Evolutionary conservation across 1,140 invertebrate species (phyloP), one percentile per base, ranked within the genome.

Genomic region (Drosophila erecta): DNA sequence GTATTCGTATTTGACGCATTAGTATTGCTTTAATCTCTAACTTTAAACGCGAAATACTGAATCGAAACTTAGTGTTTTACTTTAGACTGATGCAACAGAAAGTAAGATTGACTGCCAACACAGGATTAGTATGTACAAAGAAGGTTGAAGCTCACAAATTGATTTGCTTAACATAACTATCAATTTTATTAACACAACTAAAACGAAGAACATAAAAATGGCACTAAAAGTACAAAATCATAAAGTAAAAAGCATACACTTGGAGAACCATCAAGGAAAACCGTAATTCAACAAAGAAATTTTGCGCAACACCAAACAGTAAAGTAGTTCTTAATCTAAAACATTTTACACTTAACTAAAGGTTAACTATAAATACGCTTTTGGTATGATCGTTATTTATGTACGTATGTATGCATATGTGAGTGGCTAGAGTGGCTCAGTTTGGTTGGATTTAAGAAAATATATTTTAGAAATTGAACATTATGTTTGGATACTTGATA

Each of bases 361-460:
- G 27, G 35, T 59, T 76, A 81, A 57, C 54, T 56, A 75, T 65
- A 75, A 62, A 56, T 73, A 90, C 53, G 72, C 80, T 80, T 87
- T 87, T 89, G 84, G 84, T 87, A 87, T 87, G 85, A 70, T 79
- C 67, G 65, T 69, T 81, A 86, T 81, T 50, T 70, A 73, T 64
- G 58, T 74, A 75, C 58, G 49, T 80, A 78, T 77, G 38, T 61
- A 64, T 75, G 51, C 17, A 24, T 72, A 66, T 49, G 27, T 76
- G 56, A 55, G 50, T 38, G 51, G 54, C 51, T 54, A 41, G 2
- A 35, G 54, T 59, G 54, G 40, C 53, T 40, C 51, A 46, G 44
- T 59, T 55, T 51, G 37, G n/a, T 6, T 37, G 7, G 35, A 27
- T 37, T 8, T 37, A 37, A 24, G 17, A 50, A 50, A 50, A 50